Evolutionary conservation across 2,113 vertebrate genomes (phyloP).

Genomic region (Oryzias javanicus): DNA sequence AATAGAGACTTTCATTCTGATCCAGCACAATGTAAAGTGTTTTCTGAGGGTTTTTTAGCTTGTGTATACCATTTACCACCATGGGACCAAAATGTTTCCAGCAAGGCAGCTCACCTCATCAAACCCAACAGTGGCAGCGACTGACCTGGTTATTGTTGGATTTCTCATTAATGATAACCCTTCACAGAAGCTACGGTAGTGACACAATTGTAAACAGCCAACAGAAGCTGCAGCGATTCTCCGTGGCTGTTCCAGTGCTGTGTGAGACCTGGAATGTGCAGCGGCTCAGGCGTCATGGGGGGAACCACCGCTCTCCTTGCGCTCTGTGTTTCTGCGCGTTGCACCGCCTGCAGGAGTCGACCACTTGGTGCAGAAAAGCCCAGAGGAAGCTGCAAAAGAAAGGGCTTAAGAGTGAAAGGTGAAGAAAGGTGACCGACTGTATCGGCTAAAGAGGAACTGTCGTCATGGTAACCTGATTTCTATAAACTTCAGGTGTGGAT

Average conservation of each 20-base stretch:
- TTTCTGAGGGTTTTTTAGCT: not conserved
- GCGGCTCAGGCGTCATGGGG: constrained; percentile 73
- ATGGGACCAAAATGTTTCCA: constrained; percentile 47
- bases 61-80: constrained; percentile 32
- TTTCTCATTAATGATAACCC: constrained; percentile 35
- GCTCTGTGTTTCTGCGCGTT: constrained; percentile 55
- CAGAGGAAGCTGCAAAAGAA: constrained; percentile 52
- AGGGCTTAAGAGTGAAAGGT: constrained; percentile 49
- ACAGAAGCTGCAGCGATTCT: constrained; percentile 4
- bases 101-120: constrained; percentile 54
- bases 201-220: constrained; percentile 24
- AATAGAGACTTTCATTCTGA: not conserved
- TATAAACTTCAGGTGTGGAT: constrained; percentile 60
- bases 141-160: constrained; percentile 23
- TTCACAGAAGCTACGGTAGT: constrained; percentile 18
- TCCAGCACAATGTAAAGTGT: not conserved
- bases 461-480: constrained; percentile 61
- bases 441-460: constrained; percentile 63
- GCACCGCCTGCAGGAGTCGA: constrained; percentile 51
- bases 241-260: constrained; percentile 24
- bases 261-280: constrained; percentile 80
- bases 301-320: constrained; percentile 78
- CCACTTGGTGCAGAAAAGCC: constrained; percentile 57
- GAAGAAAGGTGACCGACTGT: constrained; percentile 59
- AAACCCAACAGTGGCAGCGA: constrained; percentile 52